Percentiles rank a stretch among this genome's conserved stretches.
phyloP scores from a whole-genome alignment of 2,113 vertebrate species.

The Toxostoma redivivum region DNA sequence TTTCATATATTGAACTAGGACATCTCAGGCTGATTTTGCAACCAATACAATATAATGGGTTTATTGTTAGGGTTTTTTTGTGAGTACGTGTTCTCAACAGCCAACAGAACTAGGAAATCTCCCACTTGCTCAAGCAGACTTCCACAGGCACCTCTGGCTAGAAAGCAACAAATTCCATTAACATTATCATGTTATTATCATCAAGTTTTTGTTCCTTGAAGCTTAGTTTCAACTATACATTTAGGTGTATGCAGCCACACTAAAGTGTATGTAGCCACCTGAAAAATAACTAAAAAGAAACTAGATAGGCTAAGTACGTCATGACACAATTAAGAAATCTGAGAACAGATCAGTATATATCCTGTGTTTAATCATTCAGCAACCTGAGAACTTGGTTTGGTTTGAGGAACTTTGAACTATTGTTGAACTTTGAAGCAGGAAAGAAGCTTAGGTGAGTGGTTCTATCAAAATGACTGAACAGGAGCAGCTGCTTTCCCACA shows the following conservation, averaged over 20 bases:
- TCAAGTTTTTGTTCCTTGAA: not conserved
- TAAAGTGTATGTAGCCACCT: not conserved
- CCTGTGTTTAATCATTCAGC: conserved; percentile 41
- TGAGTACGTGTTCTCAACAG: not conserved
- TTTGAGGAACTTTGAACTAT: conserved; percentile 37
- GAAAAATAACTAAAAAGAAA: not conserved
- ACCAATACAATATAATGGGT: not conserved
- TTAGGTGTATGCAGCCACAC: not conserved
- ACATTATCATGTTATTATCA: not conserved
- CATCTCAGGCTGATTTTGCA: not conserved
- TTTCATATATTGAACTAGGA: not conserved
- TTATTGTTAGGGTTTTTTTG: not conserved
- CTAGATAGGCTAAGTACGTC: not conserved
- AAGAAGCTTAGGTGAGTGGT: not conserved
- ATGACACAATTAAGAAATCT: not conserved
- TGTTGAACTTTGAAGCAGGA: conserved; percentile 37
- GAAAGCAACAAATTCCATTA: not conserved
- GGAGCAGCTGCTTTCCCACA: not conserved
- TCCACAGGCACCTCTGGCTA: not conserved
- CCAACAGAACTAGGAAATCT: not conserved
- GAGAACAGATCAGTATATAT: not conserved
- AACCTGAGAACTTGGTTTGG: not conserved
- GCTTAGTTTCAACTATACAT: not conserved
- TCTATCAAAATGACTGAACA: not conserved
- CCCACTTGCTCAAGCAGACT: not conserved